Base-by-base conservation (phyloP, 2,113 vertebrate species). In the Agapornis roseicollis region DNA sequence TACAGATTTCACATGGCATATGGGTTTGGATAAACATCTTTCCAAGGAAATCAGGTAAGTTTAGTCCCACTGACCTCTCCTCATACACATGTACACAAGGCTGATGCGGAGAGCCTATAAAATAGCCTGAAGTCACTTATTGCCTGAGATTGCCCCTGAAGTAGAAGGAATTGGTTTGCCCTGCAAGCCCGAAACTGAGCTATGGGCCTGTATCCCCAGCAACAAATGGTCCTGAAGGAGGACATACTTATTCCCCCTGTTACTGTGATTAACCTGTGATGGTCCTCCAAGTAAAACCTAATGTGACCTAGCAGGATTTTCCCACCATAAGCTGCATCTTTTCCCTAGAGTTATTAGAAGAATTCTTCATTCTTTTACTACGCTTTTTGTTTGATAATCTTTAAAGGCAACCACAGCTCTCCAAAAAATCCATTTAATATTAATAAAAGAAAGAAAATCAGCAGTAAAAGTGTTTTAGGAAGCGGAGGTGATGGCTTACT, bases 381-480 rank as follows among this genome's bases (percentile, higher is more conserved):
- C 13, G 28, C 13, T 22, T 87, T 79, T 58, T 14, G 3, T 66
- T 73, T 39, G 12, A 0, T 19, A 14, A 5, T 52, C 50, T 80
- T 49, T 60, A 49, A 35, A 88, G 44, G 66, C 39, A 85, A 82
- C 27, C 71, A 33, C 33, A 56, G 44, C 39, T 78, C 87, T 93
- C 74, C 10, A 76, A 95, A 95, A 91, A 83, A 55, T 35, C 13
- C 31, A 29, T 76, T 84, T 41, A 63, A 69, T 61, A 61, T 17
- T 61, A 61, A 37, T 27, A 6, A 46, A 64, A 33, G 78, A 31
- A 47, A 44, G 61, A 28, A 74, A 69, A 39, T 39, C 33, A 50
- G 64, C 31, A 17, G 44, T 80, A 77, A 71, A 92, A 94, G 65
- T 90, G 52, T 83, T 97, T 93, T 76, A 96, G 83, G 87, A 95